These are phyloP conservation scores for Antechinus stuartii DNA, from an alignment of 2,113 vertebrate species.

Conservation along the genomic window DNA sequence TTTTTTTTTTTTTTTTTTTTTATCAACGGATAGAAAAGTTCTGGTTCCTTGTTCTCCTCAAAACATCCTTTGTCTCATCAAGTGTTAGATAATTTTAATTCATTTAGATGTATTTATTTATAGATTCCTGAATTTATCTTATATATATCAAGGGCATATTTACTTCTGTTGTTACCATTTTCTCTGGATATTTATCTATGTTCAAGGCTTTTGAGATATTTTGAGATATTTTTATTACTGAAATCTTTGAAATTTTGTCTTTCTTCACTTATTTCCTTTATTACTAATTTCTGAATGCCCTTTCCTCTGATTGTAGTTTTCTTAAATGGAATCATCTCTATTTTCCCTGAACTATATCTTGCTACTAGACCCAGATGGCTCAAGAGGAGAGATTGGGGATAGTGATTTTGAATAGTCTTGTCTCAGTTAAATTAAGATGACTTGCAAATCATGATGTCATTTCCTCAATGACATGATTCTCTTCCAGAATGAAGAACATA, in stretches of 20 bases:
- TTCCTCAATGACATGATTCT: too few relatives aligned
- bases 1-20: background rate
- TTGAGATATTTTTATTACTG: background rate
- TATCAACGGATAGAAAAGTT: background rate
- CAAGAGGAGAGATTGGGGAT: too few relatives aligned
- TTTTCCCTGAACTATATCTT: too few relatives aligned
- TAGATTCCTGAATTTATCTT: background rate
- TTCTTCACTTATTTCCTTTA: background rate
- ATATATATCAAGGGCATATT: background rate
- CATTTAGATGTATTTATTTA: background rate
- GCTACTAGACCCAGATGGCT: too few relatives aligned
- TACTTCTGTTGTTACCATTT: background rate
- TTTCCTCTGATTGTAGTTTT: background rate
- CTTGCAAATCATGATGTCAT: too few relatives aligned
- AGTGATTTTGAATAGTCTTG: too few relatives aligned
- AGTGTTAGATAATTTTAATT: background rate
- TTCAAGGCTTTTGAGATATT: background rate
- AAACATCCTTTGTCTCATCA: background rate
- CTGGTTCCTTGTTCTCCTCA: background rate
- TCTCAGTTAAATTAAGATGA: too few relatives aligned
- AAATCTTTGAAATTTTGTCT: background rate
- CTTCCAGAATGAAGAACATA: too few relatives aligned
- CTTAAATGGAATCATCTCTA: background rate
- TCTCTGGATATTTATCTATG: background rate
- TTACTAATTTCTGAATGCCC: background rate